Percentiles rank a stretch among this genome's conserved stretches.
Conservation (phyloP, 1,140 invertebrate genomes). For the Linepithema humile region DNA sequence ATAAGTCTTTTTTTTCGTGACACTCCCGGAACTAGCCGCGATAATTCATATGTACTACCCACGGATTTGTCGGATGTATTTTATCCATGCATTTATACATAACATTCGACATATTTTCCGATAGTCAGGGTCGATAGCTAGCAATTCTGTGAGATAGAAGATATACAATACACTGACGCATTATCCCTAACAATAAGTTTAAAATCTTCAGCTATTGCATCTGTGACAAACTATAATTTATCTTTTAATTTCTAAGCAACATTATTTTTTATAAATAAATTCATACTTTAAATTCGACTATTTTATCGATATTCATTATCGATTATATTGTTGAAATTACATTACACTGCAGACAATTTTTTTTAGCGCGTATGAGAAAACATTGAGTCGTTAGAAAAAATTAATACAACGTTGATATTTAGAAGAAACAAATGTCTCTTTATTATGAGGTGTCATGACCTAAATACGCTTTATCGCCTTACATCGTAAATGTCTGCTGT, state of each 20-base stretch:
- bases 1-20: not conserved
- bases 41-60: not conserved
- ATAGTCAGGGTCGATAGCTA: not conserved
- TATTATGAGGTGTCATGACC: not conserved
- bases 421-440: not conserved
- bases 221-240: not conserved
- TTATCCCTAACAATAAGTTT: not conserved
- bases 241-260: not conserved
- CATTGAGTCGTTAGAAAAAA: not conserved
- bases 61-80: not conserved
- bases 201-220: not conserved
- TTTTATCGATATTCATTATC: not conserved
- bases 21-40: slow-evolving; percentile 10
- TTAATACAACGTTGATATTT: not conserved
- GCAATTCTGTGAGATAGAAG: not conserved
- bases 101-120: not conserved
- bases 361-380: not conserved
- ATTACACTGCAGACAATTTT: not conserved
- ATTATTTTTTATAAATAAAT: not conserved
- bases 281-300: too few species aligned
- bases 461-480: not conserved
- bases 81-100: not conserved
- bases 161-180: not conserved
- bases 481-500: not conserved
- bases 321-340: not conserved